Base-by-base conservation (phyloP, 2,113 vertebrate genomes). In the Leptosomus discolor region DNA sequence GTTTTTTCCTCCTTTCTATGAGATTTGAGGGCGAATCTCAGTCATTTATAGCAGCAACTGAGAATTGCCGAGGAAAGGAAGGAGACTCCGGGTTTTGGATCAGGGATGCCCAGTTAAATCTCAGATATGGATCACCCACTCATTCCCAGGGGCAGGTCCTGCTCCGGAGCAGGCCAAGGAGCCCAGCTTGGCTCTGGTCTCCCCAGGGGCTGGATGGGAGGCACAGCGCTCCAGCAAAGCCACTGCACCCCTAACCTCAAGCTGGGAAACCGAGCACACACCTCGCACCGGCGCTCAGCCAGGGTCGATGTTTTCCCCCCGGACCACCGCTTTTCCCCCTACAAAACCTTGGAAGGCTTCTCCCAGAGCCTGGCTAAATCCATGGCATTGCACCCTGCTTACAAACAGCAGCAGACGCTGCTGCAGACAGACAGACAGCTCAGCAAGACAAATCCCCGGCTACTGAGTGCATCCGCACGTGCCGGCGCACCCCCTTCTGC, bases 201-300 rank as follows among this genome's bases (percentile, higher is more conserved):
- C 73, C 1, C 1, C 1, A 2, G 39, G 30, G 79, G 8, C 54
- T 36, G 46, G 5, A 15, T 3, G 4, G 37, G 50, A 48, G 34
- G 2, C 34, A 43, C 36, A 34, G 14, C 1, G 5, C 37, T 51
- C 4, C 0, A 41, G 17, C 6, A 63, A 74, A 91, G 17, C 74
- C 70, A 1, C 54, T 1, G 3, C 0, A 8, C 20, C 21, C 79
- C 54, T 3, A 32, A 34, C 2, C 27, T 48, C 1, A 0, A 36
- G 2, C 29, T 4, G 0, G 12, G 53, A 11, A 1, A 57, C 0
- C 1, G 1, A 88, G 30, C n/a, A 1, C 54, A 12, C 0, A 1
- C 34, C 51, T 45, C 4, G 3, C 19, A 30, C 8, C 24, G 2
- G 3, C 0, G 1, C 24, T 2, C 56, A 32, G 51, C 61, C 9